Evolutionary conservation across 2,888 invertebrate genomes (phyloP).

Genomic region (Caenorhabditis sp.): DNA sequence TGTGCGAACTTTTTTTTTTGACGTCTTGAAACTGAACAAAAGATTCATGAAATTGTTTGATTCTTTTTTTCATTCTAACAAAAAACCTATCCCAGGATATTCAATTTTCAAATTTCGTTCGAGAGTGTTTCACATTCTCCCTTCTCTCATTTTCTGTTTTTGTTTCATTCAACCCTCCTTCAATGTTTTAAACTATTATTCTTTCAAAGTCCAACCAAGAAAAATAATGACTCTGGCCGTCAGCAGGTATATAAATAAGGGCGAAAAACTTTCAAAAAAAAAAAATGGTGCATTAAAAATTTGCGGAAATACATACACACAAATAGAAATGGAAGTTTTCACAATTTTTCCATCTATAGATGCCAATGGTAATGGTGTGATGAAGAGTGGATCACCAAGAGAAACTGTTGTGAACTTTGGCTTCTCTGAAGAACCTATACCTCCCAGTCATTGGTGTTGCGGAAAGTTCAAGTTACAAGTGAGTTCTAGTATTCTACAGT

Average conservation of each 20-base stretch:
- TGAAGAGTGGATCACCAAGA: slow-evolving; percentile 26
- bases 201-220: not conserved
- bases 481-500: not conserved
- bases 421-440: slow-evolving; percentile 40
- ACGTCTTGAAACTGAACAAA: no score
- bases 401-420: slow-evolving; percentile 42
- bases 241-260: not conserved
- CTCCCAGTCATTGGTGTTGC: slow-evolving; percentile 39
- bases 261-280: not conserved
- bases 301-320: not conserved
- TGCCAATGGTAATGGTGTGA: slow-evolving; percentile 41
- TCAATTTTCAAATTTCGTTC: no score
- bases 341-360: slow-evolving; percentile 18
- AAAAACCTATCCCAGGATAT: no score
- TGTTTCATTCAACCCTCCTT: not conserved
- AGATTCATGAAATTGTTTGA: no score
- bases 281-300: not conserved
- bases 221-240: not conserved
- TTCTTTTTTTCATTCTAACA: no score
- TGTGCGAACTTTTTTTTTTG: no score
- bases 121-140: no score
- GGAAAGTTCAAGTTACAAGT: slow-evolving; percentile 33
- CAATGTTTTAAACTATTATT: not conserved
- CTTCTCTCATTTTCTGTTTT: not conserved
- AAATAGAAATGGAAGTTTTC: not conserved